Evolutionary conservation across 2,797 vertebrate genomes (phyloP).

Genomic region (Rhinogobio ventralis): DNA sequence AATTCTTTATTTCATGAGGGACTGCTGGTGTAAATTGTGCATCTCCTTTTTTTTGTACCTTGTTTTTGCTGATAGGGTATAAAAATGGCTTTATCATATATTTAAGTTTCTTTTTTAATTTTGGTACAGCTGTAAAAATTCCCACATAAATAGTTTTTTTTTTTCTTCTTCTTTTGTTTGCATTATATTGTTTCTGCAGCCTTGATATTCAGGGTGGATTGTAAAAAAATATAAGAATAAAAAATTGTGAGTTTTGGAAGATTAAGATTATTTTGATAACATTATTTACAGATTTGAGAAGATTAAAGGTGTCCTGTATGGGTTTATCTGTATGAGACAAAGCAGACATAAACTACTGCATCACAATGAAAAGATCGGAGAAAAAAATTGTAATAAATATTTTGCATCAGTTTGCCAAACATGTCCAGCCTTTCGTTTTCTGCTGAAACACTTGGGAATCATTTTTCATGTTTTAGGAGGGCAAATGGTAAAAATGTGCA

Average conservation of each 20-base stretch:
- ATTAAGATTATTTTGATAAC: conserved; percentile 72
- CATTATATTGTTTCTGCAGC: conserved; percentile 71
- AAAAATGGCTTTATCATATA: conserved; percentile 68
- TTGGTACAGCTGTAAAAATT: conserved; percentile 72
- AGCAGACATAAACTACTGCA: conserved; percentile 65
- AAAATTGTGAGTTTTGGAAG: conserved; percentile 71
- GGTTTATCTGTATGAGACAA: conserved; percentile 66
- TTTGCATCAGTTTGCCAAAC: conserved; percentile 72
- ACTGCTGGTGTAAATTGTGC: conserved; percentile 70
- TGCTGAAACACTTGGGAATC: conserved; percentile 20
- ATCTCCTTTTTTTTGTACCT: conserved; percentile 65
- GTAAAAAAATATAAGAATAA: conserved; percentile 71
- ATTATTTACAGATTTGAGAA: conserved; percentile 68
- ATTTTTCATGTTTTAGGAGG: neutral
- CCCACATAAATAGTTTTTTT: conserved; percentile 61
- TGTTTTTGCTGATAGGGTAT: conserved; percentile 67
- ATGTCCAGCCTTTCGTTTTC: conserved; percentile 64
- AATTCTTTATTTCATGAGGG: conserved; percentile 64
- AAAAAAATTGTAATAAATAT: conserved; percentile 72
- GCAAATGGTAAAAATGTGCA: neutral
- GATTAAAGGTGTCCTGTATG: conserved; percentile 63
- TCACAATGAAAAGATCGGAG: conserved; percentile 57
- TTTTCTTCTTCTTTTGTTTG: conserved; percentile 62
- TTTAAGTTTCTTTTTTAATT: conserved; percentile 65
- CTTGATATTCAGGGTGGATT: conserved; percentile 75